These are phyloP conservation scores for Nysson spinosus DNA, from an alignment of 2,888 invertebrate species.

Conservation along the genomic window DNA sequence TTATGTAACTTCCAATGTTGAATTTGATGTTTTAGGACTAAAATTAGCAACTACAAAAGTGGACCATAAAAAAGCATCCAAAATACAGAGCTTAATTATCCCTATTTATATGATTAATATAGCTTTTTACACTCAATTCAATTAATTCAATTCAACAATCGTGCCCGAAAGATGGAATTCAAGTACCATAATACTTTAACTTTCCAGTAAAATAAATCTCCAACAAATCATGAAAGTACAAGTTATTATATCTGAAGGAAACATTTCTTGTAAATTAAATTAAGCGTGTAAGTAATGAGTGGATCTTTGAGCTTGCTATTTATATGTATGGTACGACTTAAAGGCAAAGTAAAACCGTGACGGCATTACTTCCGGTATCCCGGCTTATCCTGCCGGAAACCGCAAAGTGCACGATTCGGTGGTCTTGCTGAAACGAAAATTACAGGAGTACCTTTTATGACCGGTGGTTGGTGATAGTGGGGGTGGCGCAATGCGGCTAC, in stretches of 20 bases:
- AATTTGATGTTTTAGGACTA: not conserved
- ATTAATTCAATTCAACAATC: too few species aligned
- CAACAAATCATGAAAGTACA: not conserved
- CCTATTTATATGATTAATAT: too few species aligned
- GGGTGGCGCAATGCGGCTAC: constrained; percentile 60
- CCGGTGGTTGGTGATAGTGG: constrained; percentile 50
- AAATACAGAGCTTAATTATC: too few species aligned
- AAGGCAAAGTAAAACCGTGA: constrained; percentile 25
- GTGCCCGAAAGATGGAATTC: too few species aligned
- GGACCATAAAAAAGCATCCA: too few species aligned
- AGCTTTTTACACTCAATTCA: too few species aligned
- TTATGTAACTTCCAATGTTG: too few species aligned
- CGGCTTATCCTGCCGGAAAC: constrained; percentile 15
- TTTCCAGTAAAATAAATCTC: too few species aligned
- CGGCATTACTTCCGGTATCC: constrained; percentile 23
- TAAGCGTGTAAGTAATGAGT: not conserved
- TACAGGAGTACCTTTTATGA: constrained; percentile 53
- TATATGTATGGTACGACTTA: constrained; percentile 31
- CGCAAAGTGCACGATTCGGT: constrained; percentile 13
- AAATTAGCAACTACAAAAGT: too few species aligned
- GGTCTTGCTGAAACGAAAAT: constrained; percentile 39
- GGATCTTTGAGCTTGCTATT: not conserved
- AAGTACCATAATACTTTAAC: too few species aligned
- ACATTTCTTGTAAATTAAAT: not conserved
- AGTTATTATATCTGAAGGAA: not conserved